Base-by-base conservation (phyloP, 2,113 vertebrate genomes). In the Brienomyrus brachyistius region DNA sequence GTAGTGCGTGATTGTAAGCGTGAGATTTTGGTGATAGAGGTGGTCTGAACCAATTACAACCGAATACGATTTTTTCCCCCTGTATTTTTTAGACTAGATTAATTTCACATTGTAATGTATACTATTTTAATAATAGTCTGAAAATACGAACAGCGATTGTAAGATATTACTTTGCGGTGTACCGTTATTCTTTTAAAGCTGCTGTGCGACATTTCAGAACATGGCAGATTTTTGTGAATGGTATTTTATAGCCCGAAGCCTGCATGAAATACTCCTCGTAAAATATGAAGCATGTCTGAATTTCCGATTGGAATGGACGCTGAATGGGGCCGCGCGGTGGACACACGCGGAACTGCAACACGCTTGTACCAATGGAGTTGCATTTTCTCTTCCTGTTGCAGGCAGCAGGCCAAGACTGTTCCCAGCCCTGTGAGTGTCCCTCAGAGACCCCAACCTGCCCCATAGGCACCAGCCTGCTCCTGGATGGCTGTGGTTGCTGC, bases 401-500 rank as follows among this genome's bases (percentile, higher is more conserved):
- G 96, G 95, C 91, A 9, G 90, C 91, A 45, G 86, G 91, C 0
- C 92, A 95, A 90, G 91, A 92, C 89, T 97, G 96, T 91, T 91
- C 89, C 0, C 94, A 92, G 13, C 93, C 95, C 0, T 97, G 96
- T 91, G 91, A 90, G 77, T 97, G 97, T 92, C 92, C 96, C 8
- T 84, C 92, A 0, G 94, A 94, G 48, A 27, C 92, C 0, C 93
- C 91, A 31, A 92, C 91, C 59, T 97, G 96, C 74, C 93, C 94
- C 0, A 52, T 89, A 0, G 96, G 96, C 70, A 96, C 93, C 92
- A 97, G 96, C 92, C 93, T 95, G 0, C 90, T 97, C 15, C 91
- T 95, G 93, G 96, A 97, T 17, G 94, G 92, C 90, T 97, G 96
- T n/a, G 95, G 96, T 6, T 97, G 96, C 93, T 97, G 96, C 92